Conservation (phyloP, 2,113 vertebrate species). For the Salvelinus fontinalis region DNA sequence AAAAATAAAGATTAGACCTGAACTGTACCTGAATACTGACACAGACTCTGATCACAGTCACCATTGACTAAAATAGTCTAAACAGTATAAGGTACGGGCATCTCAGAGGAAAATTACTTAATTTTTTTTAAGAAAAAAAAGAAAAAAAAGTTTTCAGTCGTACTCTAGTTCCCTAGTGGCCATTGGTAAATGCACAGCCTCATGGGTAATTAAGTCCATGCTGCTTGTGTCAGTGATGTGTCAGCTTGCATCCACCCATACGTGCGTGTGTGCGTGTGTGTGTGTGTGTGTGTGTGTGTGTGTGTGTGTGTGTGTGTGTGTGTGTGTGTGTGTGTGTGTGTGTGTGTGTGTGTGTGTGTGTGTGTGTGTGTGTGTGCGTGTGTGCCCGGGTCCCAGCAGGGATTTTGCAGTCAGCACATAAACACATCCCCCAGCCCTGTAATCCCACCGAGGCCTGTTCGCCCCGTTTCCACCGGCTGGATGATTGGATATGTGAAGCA, state of each 20-base stretch:
- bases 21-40: too few species aligned
- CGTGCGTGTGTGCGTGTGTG: background rate
- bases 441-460: conserved; percentile 20
- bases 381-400: background rate
- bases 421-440: conserved; percentile 11
- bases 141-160: too few species aligned
- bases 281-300: background rate
- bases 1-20: too few species aligned
- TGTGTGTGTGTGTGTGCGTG: background rate
- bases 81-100: too few species aligned
- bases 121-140: too few species aligned
- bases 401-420: conserved; percentile 47
- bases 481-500: conserved; percentile 3
- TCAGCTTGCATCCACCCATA: background rate
- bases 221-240: conserved; percentile 9
- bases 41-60: too few species aligned
- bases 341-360: background rate
- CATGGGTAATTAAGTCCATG: background rate
- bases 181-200: background rate
- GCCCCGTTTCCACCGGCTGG: background rate
- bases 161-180: background rate
- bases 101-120: too few species aligned
- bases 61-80: too few species aligned
- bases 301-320: background rate
- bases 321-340: background rate